Evolutionary conservation across 2,797 vertebrate genomes (phyloP), one percentile per base, ranked within the genome.

Genomic region (Acanthurus leucopareius): DNA sequence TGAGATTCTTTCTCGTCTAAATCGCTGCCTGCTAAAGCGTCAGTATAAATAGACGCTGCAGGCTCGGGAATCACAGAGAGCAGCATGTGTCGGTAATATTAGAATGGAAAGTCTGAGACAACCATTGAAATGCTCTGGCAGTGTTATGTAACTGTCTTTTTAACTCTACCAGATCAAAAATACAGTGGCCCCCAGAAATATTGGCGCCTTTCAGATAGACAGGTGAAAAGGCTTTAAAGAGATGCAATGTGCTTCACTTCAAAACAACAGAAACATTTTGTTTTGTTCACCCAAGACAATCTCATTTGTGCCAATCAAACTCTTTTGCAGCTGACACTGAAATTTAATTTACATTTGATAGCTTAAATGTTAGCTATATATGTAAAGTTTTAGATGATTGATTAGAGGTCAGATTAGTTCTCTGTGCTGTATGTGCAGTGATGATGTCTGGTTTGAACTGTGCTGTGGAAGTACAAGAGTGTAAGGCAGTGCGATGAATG

Each of bases 21-120:
- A 83, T 85, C 63, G 74, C 87, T 75, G 83, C 63, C 19, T 82
- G 83, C 90, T 77, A 70, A 89, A 86, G 84, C 83, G 47, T 73
- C 85, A 83, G 78, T 93, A 94, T 92, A 94, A 94, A 94, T 94
- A 94, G 94, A 89, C 49, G 48, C 73, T 59, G 83, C 85, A 89
- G 87, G 88, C 87, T 79, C 87, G 86, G 84, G 86, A 91, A 93
- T 92, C 88, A 89, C 82, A 90, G 89, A 91, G 89, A 85, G 86
- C 85, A 79, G 84, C 93, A 93, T 94, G 93, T 94, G 93, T 89
- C 74, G 88, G 93, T 94, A 95, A 95, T 90, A 93, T 92, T 94
- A 94, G 94, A 95, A 93, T 93, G 93, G 94, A 95, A 94, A 93
- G 91, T 93, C 88, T 95, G 94, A 95, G 92, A 91, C 89, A 84